Base-by-base conservation (phyloP, 2,888 invertebrate species). In the Cancer borealis region DNA sequence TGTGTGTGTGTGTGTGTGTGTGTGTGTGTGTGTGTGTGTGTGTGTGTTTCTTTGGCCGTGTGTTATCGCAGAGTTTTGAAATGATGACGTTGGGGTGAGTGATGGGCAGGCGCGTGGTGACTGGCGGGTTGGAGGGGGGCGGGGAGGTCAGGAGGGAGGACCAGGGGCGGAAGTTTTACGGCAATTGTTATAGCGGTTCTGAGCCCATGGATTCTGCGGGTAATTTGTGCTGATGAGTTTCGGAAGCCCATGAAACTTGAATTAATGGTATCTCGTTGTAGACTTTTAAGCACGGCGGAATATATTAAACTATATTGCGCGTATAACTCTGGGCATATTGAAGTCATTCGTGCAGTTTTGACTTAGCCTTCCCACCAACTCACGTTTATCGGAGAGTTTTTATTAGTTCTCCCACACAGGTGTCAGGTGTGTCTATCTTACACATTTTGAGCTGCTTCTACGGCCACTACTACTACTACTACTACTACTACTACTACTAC, bases 191-290 rank as follows among this genome's bases (percentile, higher is more conserved):
- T 90, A 54, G 54, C 90, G 49, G 90, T 90, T 90, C 54, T 90
- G 90, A 90, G 90, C 90, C 90, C 90, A 54, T 90, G 90, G 90
- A 90, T 90, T 90, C 90, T 17, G 49, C 30, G 30, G 49, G 90
- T 90, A 90, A 90, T 90, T 90, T 90, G 90, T 90, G 90, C 46
- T 90, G 90, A 90, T 90, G 90, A 90, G 90, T 90, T 90, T 90
- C 90, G 49, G 49, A 90, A 90, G 60, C 90, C 90, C 90, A 54
- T 90, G 90, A 54, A 90, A 60, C 90, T 90, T 90, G 90, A 90
- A 90, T 90, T 90, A 90, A 90, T 90, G 90, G 90, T 54, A 54
- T 90, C 90, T 90, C 90, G 90, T 90, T 60, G 84, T 84, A 84
- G 39, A 84, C 84, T 84, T 84, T 84, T 84, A 84, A 84, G 84